phyloP scores from a whole-genome alignment of 1,140 invertebrate species.

The Akabosia matsudoensis region DNA sequence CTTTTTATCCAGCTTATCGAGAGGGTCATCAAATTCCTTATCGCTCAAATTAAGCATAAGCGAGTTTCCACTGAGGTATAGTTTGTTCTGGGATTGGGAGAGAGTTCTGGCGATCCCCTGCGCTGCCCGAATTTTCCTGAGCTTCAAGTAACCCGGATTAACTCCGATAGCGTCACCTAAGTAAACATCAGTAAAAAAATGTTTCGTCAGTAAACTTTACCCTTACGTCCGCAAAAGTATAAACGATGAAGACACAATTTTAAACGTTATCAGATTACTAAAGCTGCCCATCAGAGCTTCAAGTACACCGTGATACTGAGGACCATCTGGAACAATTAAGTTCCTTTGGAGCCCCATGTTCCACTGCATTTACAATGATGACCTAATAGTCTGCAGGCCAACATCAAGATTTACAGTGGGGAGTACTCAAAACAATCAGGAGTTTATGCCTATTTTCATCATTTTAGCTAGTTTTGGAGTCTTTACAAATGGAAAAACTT shows the following conservation, averaged over 20 bases:
- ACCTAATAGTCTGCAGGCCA: constrained; percentile 29
- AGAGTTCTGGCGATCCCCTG: constrained; percentile 96
- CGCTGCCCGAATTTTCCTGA: constrained; percentile 94
- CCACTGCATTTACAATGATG: constrained; percentile 42
- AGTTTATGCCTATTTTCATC: constrained; percentile 34
- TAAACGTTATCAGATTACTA: constrained; percentile 47
- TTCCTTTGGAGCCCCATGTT: constrained; percentile 11
- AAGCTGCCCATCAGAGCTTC: constrained; percentile 37
- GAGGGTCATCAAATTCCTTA: constrained; percentile 82
- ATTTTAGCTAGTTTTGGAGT: constrained; percentile 15
- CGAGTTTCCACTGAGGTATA: constrained; percentile 86
- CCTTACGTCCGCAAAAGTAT: no score
- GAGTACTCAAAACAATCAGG: constrained; percentile 31
- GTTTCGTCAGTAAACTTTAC: no score
- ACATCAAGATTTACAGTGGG: constrained; percentile 45
- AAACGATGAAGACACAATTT: no score
- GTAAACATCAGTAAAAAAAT: constrained; percentile 56
- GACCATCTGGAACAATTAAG: not conserved
- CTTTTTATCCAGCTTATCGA: constrained; percentile 60
- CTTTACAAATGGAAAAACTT: not conserved
- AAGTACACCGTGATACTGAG: constrained; percentile 11
- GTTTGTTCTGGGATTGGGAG: constrained; percentile 89
- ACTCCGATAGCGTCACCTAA: constrained; percentile 89
- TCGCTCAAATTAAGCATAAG: constrained; percentile 98
- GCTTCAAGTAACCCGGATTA: constrained; percentile 96